A percentile compares a stretch with the other conserved stretches of the same genome.
phyloP scores from a whole-genome alignment of 1,140 invertebrate genomes.

The Adoxophyes honmai region DNA sequence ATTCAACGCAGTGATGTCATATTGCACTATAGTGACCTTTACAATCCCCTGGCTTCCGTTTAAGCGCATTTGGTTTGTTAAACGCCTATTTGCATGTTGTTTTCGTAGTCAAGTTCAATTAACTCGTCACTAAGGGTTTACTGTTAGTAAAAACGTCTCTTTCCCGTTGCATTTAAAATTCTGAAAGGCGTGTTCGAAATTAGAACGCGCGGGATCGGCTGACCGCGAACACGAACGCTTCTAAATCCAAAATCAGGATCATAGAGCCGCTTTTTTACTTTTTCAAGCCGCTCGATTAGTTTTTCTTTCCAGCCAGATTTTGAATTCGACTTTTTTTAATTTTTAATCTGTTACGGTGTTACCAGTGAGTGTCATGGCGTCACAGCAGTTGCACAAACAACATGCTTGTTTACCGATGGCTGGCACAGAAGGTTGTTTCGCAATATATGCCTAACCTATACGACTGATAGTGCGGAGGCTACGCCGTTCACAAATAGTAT shows the following conservation, averaged over 20 bases:
- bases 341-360: background rate
- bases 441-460: constrained; percentile 8
- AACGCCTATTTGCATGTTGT: constrained; percentile 12
- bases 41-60: constrained; percentile 10
- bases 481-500: too few species aligned
- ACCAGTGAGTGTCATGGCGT: background rate
- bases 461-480: constrained; percentile 2
- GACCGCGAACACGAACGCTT: too few species aligned
- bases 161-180: too few species aligned
- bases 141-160: too few species aligned
- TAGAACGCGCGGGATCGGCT: too few species aligned
- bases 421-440: constrained; percentile 10
- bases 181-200: too few species aligned
- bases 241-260: too few species aligned
- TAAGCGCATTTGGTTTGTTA: constrained; percentile 12
- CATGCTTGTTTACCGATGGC: background rate
- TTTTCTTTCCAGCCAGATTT: too few species aligned
- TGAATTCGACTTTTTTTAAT: background rate
- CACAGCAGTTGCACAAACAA: constrained; percentile 9
- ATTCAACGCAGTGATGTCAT: constrained; percentile 6
- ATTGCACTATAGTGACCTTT: background rate
- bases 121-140: too few species aligned
- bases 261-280: too few species aligned
- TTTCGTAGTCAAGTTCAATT: background rate
- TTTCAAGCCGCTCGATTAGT: too few species aligned